A percentile compares a stretch with the other conserved stretches of the same genome.
Conservation (phyloP, 2,797 vertebrate genomes). For the Sandelia bainsii region DNA sequence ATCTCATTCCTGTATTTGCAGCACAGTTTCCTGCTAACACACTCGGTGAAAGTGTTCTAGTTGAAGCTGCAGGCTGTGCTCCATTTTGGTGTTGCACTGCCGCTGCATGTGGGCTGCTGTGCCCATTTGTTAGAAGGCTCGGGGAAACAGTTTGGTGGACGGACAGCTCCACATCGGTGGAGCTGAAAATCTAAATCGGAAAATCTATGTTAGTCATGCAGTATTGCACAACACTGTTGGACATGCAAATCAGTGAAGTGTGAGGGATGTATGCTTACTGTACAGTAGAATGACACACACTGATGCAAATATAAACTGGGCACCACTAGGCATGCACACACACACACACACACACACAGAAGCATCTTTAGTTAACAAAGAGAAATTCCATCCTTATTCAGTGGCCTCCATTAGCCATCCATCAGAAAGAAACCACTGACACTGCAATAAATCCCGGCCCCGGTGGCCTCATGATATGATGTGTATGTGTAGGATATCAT, state of each 20-base stretch:
- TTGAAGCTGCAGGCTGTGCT: conserved; percentile 32
- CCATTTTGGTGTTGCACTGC: conserved; percentile 4
- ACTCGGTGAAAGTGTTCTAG: conserved; percentile 4
- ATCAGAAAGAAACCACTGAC: conserved; percentile 51
- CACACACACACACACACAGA: neutral
- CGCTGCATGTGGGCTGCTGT: conserved; percentile 31
- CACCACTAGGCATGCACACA: too few species aligned
- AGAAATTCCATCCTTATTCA: conserved; percentile 23
- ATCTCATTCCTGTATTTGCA: neutral
- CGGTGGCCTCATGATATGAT: conserved; percentile 56
- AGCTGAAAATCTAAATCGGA: conserved; percentile 22
- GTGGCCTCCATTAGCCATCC: conserved; percentile 56
- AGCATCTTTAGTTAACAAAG: conserved; percentile 37
- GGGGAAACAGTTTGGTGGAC: conserved; percentile 23
- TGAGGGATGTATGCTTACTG: neutral
- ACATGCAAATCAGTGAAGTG: conserved; percentile 12
- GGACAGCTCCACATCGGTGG: conserved; percentile 19
- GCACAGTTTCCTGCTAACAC: neutral
- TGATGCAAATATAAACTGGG: conserved; percentile 7
- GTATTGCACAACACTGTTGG: neutral
- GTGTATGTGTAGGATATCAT: conserved; percentile 60
- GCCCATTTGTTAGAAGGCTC: conserved; percentile 46
- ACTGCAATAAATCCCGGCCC: conserved; percentile 68
- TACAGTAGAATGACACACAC: neutral
- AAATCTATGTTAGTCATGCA: conserved; percentile 44